Evolutionary conservation across 2,113 vertebrate genomes (phyloP), one percentile per base, ranked within the genome.

Genomic region (Geococcyx californianus): DNA sequence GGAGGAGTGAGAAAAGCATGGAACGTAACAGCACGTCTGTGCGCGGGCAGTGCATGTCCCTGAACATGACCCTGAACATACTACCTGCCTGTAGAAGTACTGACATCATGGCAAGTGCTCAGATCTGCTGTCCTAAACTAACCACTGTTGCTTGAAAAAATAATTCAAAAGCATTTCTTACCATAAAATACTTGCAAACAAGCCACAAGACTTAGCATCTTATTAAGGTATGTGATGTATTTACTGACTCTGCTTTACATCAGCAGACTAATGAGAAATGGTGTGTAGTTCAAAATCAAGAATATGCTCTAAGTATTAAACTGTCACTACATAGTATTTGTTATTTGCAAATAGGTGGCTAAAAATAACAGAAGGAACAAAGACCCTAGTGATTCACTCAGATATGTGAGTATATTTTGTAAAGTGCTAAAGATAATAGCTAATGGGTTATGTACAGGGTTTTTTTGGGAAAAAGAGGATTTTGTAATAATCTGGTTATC

Each of bases 31-130:
- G 38, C 13, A 34, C 2, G 1, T 34, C 28, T 47, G 7, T 7
- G 18, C 9, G 1, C 29, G 1, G 20, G n/a, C 16, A 2, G 1
- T 42, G 17, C 8, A 4, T 13, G 12, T 11, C 38, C 21, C 16
- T 1, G 5, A 49, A 15, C 2, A 10, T 4, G 10, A 38, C n/a
- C n/a, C n/a, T n/a, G n/a, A n/a, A n/a, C 15, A 56, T 7, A 20
- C 11, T 52, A 13, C 14, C 10, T 7, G 44, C 54, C 24, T 42
- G 56, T 15, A n/a, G 8, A 60, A 74, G 20, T 9, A 40, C 14
- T 42, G 28, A 24, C 10, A 16, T 26, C 19, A 16, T 1, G 7
- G 16, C 18, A 60, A 38, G 51, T 23, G 15, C n/a, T 87, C 44
- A 64, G 59, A 33, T 6, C 2, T 42, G 52, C 38, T 34, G 56